Evolutionary conservation across 2,888 invertebrate genomes (phyloP), one percentile per base, ranked within the genome.

Genomic region (Hypolimnas misippus): DNA sequence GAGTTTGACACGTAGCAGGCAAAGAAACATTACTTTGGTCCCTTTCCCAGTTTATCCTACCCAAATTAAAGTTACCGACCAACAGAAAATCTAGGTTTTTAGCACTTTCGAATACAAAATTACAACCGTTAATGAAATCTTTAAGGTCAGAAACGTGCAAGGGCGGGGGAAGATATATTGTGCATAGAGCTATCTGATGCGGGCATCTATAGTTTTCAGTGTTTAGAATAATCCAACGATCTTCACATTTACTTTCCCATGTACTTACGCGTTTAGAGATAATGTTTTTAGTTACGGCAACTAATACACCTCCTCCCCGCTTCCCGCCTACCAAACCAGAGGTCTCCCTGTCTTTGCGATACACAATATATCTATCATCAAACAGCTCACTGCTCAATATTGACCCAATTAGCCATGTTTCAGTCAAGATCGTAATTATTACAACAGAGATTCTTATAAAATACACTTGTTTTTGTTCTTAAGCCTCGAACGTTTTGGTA

Each of bases 401-500:
- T 25, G 38, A 54, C 25, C 40, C 6, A 17, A 69, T 67, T 1
- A 73, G 29, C 70, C 69, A 71, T 1, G 71, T 69, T 58, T 73
- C 69, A 31, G 63, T 67, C 14, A 73, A 55, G 2, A 61, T 66
- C 63, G 53, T 66, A 69, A 16, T 66, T 40, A 52, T 16, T 50
- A 0, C 52, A 16, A 14, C 60, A 29, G 25, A 69, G 52, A 55
- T 68, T 69, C 10, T 51, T 56, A 31, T 42, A 63, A 4, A 71
- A 29, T 8, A 65, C 62, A 7, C 53, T 16, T 10, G 65, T 67
- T 61, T 66, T 72, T 17, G 66, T 67, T 6, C 67, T 42, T n/a
- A 68, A 51, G n/a, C 71, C 70, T 21, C 67, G 63, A 6, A 66
- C 57, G 63, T 70, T 70, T 40, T 68, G 67, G 56, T 66, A 68